Percentiles rank a stretch among this genome's conserved stretches.
These are phyloP conservation scores for Proteles cristata DNA, from an alignment of 2,113 vertebrate species.

Conservation along the genomic window DNA sequence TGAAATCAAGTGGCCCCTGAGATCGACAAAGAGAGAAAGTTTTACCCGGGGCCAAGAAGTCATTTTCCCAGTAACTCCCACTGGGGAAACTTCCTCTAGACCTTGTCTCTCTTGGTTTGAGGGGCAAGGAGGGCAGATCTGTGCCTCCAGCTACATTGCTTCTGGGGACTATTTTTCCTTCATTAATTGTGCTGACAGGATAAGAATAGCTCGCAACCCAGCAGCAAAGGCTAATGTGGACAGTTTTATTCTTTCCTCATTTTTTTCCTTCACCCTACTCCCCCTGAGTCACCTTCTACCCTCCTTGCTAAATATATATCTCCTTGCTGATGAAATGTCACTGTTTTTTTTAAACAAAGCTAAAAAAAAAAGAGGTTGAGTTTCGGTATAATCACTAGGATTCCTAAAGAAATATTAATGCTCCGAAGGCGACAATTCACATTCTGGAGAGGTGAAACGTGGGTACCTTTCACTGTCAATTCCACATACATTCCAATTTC, in stretches of 20 bases:
- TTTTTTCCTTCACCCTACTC: neutral
- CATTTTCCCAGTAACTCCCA: slow-evolving; percentile 64
- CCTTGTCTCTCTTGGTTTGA: slow-evolving; percentile 33
- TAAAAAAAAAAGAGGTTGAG: neutral
- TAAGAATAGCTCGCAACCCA: slow-evolving; percentile 64
- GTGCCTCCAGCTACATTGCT: slow-evolving; percentile 56
- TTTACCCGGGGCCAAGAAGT: slow-evolving; percentile 23
- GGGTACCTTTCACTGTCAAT: neutral
- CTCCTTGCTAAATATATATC: slow-evolving; percentile 2
- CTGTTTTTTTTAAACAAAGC: neutral
- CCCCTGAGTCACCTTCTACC: neutral
- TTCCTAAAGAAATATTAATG: slow-evolving; percentile 10
- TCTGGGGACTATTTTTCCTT: slow-evolving; percentile 62
- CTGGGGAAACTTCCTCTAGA: slow-evolving; percentile 53
- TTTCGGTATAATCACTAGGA: neutral
- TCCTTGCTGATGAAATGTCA: neutral
- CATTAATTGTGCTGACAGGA: slow-evolving; percentile 59
- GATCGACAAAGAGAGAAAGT: slow-evolving; percentile 5
- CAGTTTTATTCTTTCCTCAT: neutral
- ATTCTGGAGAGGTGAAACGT: neutral
- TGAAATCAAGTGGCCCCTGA: slow-evolving; percentile 17
- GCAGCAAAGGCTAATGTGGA: neutral
- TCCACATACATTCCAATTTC: neutral
- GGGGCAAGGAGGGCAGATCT: slow-evolving; percentile 9
- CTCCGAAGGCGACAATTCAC: neutral